Percentiles rank a stretch among this genome's conserved stretches.
These are phyloP conservation scores for Agelas oroides DNA, from an alignment of 37 sponge, comb jelly and placozoan genomes.

Conservation along the genomic window DNA sequence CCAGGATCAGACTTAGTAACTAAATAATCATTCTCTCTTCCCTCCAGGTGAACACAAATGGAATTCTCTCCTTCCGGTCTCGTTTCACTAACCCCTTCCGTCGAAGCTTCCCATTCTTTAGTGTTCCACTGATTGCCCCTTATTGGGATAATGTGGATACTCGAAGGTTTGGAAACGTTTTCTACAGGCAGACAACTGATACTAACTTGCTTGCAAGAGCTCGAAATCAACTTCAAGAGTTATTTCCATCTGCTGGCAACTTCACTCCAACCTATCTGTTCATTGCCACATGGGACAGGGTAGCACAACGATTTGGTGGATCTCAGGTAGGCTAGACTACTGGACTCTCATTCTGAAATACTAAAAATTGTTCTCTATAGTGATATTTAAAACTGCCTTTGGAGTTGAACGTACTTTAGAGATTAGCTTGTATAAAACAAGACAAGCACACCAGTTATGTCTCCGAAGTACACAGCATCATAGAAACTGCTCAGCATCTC, in stretches of 20 bases:
- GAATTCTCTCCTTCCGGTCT: slow-evolving; percentile 1
- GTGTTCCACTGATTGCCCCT: slow-evolving; percentile 1
- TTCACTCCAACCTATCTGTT: neutral
- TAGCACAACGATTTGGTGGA: neutral
- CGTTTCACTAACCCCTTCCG: neutral
- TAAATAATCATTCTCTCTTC: too few relatives aligned
- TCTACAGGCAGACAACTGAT: neutral
- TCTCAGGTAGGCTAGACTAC: too few relatives aligned
- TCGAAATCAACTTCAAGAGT: neutral
- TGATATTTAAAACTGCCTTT: too few relatives aligned
- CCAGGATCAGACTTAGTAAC: too few relatives aligned
- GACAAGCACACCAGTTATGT: too few relatives aligned
- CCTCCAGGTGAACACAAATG: slow-evolving; percentile 34
- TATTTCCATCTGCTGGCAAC: neutral
- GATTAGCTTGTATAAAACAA: too few relatives aligned
- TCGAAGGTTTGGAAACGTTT: neutral
- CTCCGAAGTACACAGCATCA: too few relatives aligned
- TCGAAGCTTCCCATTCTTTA: neutral
- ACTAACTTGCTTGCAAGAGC: neutral
- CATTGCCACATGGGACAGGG: slow-evolving; percentile 4
- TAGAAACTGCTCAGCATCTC: too few relatives aligned
- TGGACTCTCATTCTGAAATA: too few relatives aligned
- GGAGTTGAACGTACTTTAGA: too few relatives aligned
- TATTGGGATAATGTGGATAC: neutral
- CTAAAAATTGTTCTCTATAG: too few relatives aligned